Conservation (phyloP, 2,113 vertebrate species). For the Pampusana beccarii region DNA sequence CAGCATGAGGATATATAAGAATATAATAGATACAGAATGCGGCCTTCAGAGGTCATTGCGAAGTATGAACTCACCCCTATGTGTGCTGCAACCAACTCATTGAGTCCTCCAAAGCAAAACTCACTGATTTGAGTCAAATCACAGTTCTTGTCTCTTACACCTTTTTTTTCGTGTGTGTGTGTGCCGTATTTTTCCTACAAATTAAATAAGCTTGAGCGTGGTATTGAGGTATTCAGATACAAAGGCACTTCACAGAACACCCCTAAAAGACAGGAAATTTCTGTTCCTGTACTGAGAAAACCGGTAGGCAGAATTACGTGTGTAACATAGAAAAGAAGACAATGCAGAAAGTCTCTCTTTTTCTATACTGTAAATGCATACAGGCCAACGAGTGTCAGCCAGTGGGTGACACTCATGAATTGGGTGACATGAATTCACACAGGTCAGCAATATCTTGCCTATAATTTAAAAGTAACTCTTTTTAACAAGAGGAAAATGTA, state of each 20-base stretch:
- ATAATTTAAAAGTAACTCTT: neutral
- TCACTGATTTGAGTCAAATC: neutral
- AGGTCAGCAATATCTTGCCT: neutral
- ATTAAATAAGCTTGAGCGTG: neutral
- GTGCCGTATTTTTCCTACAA: neutral
- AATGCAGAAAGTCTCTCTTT: neutral
- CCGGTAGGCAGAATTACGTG: neutral
- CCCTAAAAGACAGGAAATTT: fast-evolving
- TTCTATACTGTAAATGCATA: neutral
- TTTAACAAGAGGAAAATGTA: neutral
- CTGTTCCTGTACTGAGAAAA: neutral
- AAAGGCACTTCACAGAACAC: neutral
- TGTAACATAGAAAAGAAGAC: neutral
- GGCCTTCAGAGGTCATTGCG: neutral
- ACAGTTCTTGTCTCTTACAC: neutral
- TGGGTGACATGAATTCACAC: neutral
- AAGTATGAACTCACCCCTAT: neutral
- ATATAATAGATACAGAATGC: neutral
- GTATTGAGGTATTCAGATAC: neutral
- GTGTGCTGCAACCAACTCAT: neutral
- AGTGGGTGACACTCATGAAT: too few species aligned
- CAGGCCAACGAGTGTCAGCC: neutral
- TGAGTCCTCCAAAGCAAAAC: neutral
- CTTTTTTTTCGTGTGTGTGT: neutral
- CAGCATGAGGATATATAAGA: neutral